These are phyloP conservation scores for Asteroscopus sphinx DNA, from an alignment of 2,888 invertebrate species.

Conservation along the genomic window DNA sequence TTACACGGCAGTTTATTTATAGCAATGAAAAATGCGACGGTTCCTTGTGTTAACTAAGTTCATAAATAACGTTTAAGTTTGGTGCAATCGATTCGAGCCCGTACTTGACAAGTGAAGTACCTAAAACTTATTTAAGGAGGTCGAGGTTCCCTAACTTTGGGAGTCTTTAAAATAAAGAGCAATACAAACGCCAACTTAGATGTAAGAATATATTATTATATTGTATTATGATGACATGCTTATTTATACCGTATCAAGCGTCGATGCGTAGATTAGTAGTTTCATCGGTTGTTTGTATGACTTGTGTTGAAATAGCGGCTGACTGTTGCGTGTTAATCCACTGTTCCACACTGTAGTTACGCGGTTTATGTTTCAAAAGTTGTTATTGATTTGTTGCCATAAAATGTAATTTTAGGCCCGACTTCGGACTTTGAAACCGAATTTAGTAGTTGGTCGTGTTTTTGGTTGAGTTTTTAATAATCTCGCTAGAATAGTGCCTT, in stretches of 20 bases:
- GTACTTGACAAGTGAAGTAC: constrained; percentile 53
- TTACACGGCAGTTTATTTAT: constrained; percentile 38
- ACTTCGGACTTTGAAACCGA: constrained; percentile 86
- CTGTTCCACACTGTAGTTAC: constrained; percentile 64
- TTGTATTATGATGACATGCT: constrained; percentile 71
- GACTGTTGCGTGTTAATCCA: constrained; percentile 69
- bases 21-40: constrained; percentile 44
- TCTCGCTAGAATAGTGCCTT: constrained; percentile 90
- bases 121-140: constrained; percentile 52
- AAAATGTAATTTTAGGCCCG: constrained; percentile 83
- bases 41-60: constrained; percentile 53
- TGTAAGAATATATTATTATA: constrained; percentile 71
- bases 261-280: constrained; percentile 60
- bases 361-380: constrained; percentile 69
- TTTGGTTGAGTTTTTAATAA: constrained; percentile 75
- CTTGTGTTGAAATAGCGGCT: constrained; percentile 65
- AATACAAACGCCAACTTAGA: constrained; percentile 87
- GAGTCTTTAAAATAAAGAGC: constrained; percentile 73
- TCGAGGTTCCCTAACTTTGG: constrained; percentile 50
- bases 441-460: constrained; percentile 84
- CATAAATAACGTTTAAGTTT: constrained; percentile 54
- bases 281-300: constrained; percentile 62
- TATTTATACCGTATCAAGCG: constrained; percentile 66
- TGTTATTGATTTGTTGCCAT: constrained; percentile 80
- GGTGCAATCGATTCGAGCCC: constrained; percentile 55